Conservation (phyloP, 2,888 invertebrate species). For the Apoda limacodes region DNA sequence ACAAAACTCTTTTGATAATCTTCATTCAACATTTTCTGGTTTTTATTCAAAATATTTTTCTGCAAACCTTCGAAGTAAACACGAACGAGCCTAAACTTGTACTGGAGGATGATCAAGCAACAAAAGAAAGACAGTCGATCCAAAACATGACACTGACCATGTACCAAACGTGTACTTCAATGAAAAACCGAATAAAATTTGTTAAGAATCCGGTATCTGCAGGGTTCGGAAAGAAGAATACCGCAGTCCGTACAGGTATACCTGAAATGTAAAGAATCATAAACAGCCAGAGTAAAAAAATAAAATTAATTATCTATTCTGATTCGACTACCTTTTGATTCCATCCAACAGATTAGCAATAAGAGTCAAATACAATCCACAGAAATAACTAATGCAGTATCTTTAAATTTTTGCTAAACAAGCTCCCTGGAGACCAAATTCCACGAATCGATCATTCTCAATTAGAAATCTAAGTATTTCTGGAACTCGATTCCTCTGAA, state of each 20-base stretch:
- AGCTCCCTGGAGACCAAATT: no score
- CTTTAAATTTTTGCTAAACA: no score
- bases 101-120: constrained; percentile 29
- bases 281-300: no score
- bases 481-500: constrained; percentile 26
- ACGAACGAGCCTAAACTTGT: constrained; percentile 34
- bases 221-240: constrained; percentile 30
- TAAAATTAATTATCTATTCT: no score
- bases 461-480: constrained; percentile 29
- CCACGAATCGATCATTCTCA: constrained; percentile 21
- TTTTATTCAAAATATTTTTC: constrained; percentile 20
- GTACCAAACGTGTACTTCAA: constrained; percentile 38
- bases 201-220: constrained; percentile 24
- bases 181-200: constrained; percentile 29
- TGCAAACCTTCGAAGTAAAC: constrained; percentile 29
- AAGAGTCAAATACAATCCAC: no score
- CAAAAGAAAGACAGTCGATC: constrained; percentile 32
- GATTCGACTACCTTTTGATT: no score
- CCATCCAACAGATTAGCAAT: no score
- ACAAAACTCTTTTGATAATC: constrained; percentile 31
- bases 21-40: constrained; percentile 20
- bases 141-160: constrained; percentile 31
- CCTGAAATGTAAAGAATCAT: no score
- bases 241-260: constrained; percentile 33
- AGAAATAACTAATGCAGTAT: no score